These are phyloP conservation scores for Paradisaea rubra DNA, from an alignment of 2,113 vertebrate species.

Conservation along the genomic window DNA sequence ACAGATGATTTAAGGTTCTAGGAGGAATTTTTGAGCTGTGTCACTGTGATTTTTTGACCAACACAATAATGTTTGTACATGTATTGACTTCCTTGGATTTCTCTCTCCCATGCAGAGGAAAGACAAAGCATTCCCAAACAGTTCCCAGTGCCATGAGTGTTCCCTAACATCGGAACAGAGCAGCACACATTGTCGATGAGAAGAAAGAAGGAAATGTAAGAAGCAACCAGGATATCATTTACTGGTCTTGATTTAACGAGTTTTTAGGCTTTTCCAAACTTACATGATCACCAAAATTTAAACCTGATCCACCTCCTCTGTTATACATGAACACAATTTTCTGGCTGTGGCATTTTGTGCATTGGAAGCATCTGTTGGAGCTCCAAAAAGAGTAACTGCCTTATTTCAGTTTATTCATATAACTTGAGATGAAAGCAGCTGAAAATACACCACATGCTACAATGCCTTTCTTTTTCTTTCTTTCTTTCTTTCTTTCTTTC, in stretches of 20 bases:
- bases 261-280: not conserved
- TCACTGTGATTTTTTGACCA: not conserved
- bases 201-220: not conserved
- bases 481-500: too few species aligned
- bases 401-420: not conserved
- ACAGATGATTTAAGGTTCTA: not conserved
- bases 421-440: not conserved
- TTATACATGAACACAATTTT: not conserved
- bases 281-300: not conserved
- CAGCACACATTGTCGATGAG: not conserved
- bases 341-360: not conserved
- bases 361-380: not conserved
- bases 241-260: not conserved
- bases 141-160: not conserved
- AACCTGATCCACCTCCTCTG: not conserved
- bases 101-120: not conserved
- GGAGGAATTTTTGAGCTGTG: not conserved
- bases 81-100: not conserved
- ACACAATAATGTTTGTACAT: not conserved
- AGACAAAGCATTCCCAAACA: not conserved
- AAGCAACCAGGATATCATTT: not conserved
- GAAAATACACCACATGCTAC: not conserved
- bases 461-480: too few species aligned
- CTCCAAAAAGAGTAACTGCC: not conserved
- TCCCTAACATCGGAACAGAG: not conserved